These are phyloP conservation scores for Blastobasis adustella DNA, from an alignment of 2,888 invertebrate genomes.

Conservation along the genomic window DNA sequence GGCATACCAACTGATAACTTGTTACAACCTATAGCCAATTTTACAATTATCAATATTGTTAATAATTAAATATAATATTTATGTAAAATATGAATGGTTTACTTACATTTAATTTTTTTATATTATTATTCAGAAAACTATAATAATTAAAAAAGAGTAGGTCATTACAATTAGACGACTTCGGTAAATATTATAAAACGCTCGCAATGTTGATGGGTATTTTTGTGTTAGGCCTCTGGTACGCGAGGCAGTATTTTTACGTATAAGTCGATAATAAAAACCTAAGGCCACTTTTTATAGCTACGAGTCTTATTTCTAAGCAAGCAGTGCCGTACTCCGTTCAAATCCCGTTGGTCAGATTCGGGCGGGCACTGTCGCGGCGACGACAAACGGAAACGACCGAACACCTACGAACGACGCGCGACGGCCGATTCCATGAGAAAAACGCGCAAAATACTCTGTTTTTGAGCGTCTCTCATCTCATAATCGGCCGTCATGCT, in stretches of 20 bases:
- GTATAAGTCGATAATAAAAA: constrained; percentile 45
- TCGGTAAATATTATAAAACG: constrained; percentile 60
- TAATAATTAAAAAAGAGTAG: constrained; percentile 53
- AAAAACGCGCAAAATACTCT: background rate
- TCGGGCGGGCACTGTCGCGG: no score
- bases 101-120: constrained; percentile 70
- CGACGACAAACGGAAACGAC: constrained; percentile 9
- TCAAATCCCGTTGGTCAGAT: no score
- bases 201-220: constrained; percentile 42
- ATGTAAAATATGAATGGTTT: constrained; percentile 74
- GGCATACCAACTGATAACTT: constrained; percentile 72
- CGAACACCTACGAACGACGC: constrained; percentile 17
- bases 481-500: constrained; percentile 14
- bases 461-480: constrained; percentile 1
- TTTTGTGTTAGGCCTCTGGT: constrained; percentile 31
- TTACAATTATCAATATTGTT: constrained; percentile 74
- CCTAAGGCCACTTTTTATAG: constrained; percentile 69
- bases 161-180: constrained; percentile 50
- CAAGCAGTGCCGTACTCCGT: constrained; percentile 39
- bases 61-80: constrained; percentile 75
- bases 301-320: constrained; percentile 49
- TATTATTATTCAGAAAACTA: constrained; percentile 69
- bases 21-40: constrained; percentile 75
- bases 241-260: constrained; percentile 31
- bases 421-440: constrained; percentile 16